Base-by-base conservation (phyloP, 2,888 invertebrate species). In the Mesoligia furuncula region DNA sequence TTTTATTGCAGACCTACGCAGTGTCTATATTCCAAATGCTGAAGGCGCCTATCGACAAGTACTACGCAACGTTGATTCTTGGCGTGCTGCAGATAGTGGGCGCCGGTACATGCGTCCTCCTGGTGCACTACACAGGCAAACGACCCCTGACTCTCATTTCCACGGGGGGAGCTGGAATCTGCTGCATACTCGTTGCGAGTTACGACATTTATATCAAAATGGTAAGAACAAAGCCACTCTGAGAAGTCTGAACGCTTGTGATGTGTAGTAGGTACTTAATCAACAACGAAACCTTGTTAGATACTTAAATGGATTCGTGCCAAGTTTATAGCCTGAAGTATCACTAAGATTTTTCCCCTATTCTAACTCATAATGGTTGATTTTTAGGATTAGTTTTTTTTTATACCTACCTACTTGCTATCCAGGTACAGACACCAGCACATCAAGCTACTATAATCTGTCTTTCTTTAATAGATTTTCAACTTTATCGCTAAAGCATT, bases 61-160 rank as follows among this genome's bases (percentile, higher is more conserved):
- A 98, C 93, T 97, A 97, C 80, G 98, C 98, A 0, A 98, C 98
- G 0, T 97, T 98, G 61, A 94, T 98, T 48, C 94, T 98, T 45
- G 98, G 98, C 0, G 93, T 98, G 20, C 97, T 98, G 1, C 98
- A 98, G 93, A 95, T 98, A 72, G 77, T 98, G 0, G 98, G 98
- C 0, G 97, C 98, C 0, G 92, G 97, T 6, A 84, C 97, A 11
- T 98, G 98, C 87, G 98, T 98, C 0, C 76, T 97, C 8, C 93
- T 98, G 11, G 98, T 98, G 0, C 98, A 98, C 87, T 97, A 97
- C 87, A 97, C 97, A 0, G 98, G 98, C 4, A 98, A 98, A 91
- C 95, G 98, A 17, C 97, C 97, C 0, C 92, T 98, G 61, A 97
- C 97, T 0, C 97, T 98, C 72, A 91, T 98, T 42, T 98, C 98